Evolutionary conservation across 2,888 invertebrate genomes (phyloP).

Genomic region (Caprella mutica): DNA sequence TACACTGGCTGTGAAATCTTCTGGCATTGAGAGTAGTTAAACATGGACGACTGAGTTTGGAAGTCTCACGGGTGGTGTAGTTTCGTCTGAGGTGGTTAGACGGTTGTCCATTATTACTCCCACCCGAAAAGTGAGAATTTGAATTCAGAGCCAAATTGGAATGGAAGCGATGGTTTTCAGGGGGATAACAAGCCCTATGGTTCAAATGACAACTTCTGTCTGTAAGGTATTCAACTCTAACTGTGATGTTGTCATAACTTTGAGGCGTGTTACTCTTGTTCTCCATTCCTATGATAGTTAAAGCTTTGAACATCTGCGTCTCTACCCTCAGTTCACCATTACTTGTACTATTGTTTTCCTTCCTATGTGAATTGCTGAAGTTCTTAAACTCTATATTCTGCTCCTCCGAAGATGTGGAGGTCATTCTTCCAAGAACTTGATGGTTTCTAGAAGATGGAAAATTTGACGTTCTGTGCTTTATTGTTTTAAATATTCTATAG

Average conservation of each 20-base stretch:
- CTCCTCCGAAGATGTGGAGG: not conserved
- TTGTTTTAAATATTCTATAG: conserved; percentile 43
- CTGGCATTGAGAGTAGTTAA: not conserved
- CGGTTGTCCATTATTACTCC: not conserved
- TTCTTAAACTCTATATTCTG: not conserved
- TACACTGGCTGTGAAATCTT: too few relatives aligned
- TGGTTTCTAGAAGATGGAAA: not conserved
- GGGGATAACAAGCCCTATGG: conserved; percentile 2
- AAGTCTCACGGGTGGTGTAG: too few relatives aligned
- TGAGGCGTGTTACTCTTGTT: conserved; percentile 5
- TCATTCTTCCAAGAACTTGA: not conserved
- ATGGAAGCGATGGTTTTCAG: not conserved
- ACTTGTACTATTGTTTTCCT: not conserved
- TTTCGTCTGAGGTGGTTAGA: not conserved
- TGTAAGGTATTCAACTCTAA: conserved; percentile 36
- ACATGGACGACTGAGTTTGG: too few relatives aligned
- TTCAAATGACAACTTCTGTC: conserved; percentile 12
- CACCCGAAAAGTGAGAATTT: not conserved
- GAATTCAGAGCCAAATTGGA: not conserved
- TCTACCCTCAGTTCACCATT: not conserved
- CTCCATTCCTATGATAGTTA: conserved; percentile 3
- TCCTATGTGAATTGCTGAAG: not conserved
- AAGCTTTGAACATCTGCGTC: not conserved
- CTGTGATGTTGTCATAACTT: conserved; percentile 33
- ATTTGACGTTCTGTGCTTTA: conserved; percentile 40